Evolutionary conservation across 2,113 vertebrate species (phyloP), one percentile per base, ranked within the genome.

Genomic region (Lathamus discolor): DNA sequence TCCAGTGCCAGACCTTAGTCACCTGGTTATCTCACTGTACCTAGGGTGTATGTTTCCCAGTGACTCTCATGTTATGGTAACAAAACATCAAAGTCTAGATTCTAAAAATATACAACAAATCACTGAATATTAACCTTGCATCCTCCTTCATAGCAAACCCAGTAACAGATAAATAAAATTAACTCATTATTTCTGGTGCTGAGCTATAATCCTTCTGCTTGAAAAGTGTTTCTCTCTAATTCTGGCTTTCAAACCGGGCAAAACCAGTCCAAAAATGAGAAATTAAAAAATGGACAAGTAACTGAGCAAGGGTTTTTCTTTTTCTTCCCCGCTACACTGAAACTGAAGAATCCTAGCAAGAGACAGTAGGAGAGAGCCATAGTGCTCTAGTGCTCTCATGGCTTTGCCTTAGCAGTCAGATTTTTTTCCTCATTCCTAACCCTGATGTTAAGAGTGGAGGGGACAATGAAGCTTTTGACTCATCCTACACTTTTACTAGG

Each of bases 371-470:
- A 35, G 22, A 59, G n/a, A 59, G 22, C 22, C 6, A 1, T 59
- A 0, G 3, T 2, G 5, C 16, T 33, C 7, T 59, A 0, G 3
- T 2, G 5, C 16, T 33, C 7, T 79, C 29, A 20, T 1, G 1
- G 17, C 12, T 69, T 73, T 88, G 44, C 31, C 22, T 61, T 72
- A 90, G 68, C 46, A 80, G 33, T 6, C 6, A 25, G 16, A 51
- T 49, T 5, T 46, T 68, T 8, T 95, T 96, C 88, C 70, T 96
- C 91, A 70, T 90, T 94, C 86, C 46, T 89, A 77, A 77, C 46
- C 17, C 10, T 17, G 17, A 14, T 31, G 20, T 55, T 78, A n/a
- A n/a, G 6, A 68, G 16, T 28, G 8, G 43, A 88, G 13, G 7
- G 74, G 10, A 0, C 8, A 83, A 52, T 24, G 13, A 79, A 43